phyloP scores from a whole-genome alignment of 2,113 vertebrate species.

The Oncorhynchus tshawytscha region DNA sequence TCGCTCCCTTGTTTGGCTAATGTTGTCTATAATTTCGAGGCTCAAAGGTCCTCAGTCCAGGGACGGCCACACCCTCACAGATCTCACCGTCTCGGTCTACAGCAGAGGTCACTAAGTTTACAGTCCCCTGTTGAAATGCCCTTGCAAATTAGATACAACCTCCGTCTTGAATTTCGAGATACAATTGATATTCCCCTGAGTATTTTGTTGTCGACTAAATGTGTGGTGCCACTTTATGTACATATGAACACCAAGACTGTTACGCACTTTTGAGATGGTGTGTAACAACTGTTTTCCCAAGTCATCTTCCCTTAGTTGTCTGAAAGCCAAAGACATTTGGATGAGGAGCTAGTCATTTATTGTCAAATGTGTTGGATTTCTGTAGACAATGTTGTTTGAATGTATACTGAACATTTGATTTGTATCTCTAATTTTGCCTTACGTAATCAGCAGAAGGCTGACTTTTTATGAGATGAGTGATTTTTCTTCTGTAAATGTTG shows the following conservation, averaged over 20 bases:
- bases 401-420: slow-evolving; percentile 65
- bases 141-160: slow-evolving; percentile 12
- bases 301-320: slow-evolving; percentile 25
- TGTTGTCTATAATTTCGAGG: slow-evolving; percentile 35
- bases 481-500: slow-evolving; percentile 77
- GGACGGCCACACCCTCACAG: slow-evolving; percentile 52
- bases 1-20: slow-evolving; percentile 51
- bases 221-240: slow-evolving; percentile 59
- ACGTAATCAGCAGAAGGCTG: slow-evolving; percentile 63
- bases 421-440: slow-evolving; percentile 61
- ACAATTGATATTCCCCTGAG: neutral
- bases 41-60: slow-evolving; percentile 6
- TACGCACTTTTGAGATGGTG: slow-evolving; percentile 25
- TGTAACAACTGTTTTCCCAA: slow-evolving; percentile 33
- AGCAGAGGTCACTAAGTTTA: slow-evolving; percentile 53
- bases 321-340: slow-evolving; percentile 38
- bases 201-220: slow-evolving; percentile 26
- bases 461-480: slow-evolving; percentile 69
- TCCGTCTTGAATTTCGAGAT: slow-evolving; percentile 11
- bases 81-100: slow-evolving; percentile 38
- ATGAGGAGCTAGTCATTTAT: slow-evolving; percentile 18
- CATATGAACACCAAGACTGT: slow-evolving; percentile 38
- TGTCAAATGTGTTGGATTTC: slow-evolving; percentile 43
- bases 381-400: slow-evolving; percentile 66
- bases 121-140: slow-evolving; percentile 22